Conservation (phyloP, 2,888 invertebrate species). For the Gari tellinella region DNA sequence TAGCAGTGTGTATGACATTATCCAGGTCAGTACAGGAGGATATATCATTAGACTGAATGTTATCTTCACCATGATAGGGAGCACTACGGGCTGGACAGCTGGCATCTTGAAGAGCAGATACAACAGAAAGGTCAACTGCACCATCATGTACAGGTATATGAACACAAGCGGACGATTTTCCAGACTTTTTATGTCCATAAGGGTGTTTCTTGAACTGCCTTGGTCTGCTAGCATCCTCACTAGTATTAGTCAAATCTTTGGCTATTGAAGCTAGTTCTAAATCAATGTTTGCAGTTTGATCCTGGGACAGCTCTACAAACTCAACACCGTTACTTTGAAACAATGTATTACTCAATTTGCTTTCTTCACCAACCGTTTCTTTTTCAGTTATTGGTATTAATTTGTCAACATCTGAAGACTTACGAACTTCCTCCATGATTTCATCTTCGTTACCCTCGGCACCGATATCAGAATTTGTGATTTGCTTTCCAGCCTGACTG, state of each 20-base stretch:
- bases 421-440: background rate
- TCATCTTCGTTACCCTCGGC: too few relatives aligned
- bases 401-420: background rate
- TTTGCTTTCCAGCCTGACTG: background rate
- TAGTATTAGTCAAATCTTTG: background rate
- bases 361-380: conserved; percentile 1
- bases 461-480: too few relatives aligned
- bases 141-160: too few relatives aligned
- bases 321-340: conserved; percentile 17
- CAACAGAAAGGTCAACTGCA: background rate
- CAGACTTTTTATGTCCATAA: conserved; percentile 77
- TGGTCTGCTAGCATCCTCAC: conserved; percentile 10
- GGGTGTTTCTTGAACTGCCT: conserved; percentile 76
- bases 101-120: background rate
- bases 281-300: conserved; percentile 39
- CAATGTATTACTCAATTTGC: background rate
- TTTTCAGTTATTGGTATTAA: background rate
- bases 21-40: conserved; percentile 43
- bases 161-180: conserved; percentile 8
- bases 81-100: too few relatives aligned
- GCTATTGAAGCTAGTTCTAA: conserved; percentile 44
- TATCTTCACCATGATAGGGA: conserved; percentile 4
- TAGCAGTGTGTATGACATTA: conserved; percentile 2
- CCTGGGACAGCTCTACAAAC: conserved; percentile 43
- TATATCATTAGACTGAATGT: conserved; percentile 52